These are phyloP conservation scores for Sandelia bainsii DNA, from an alignment of 2,797 vertebrate genomes.

Conservation along the genomic window DNA sequence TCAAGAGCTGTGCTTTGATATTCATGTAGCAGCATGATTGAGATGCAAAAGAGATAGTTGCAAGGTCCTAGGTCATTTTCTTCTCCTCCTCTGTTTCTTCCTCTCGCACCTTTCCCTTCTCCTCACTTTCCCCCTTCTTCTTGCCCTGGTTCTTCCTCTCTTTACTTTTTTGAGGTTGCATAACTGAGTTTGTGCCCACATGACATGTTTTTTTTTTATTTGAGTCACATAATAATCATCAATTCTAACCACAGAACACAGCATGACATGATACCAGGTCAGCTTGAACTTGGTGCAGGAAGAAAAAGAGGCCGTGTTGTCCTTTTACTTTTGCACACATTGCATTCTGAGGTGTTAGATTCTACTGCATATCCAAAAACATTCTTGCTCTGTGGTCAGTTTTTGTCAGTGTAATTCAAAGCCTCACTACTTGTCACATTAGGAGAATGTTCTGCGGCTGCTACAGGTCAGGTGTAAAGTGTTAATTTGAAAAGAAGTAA, in stretches of 20 bases:
- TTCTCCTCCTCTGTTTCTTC: slow-evolving; percentile 49
- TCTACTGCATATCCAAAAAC: background rate
- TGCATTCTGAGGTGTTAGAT: background rate
- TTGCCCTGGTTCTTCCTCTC: slow-evolving; percentile 11
- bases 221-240: slow-evolving; percentile 24
- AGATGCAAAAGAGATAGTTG: slow-evolving; percentile 68
- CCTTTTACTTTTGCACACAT: slow-evolving; percentile 5
- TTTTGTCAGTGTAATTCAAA: slow-evolving; percentile 16
- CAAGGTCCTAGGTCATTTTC: slow-evolving; percentile 65
- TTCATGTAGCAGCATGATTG: slow-evolving; percentile 73
- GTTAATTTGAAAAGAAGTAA: slow-evolving; percentile 19
- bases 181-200: slow-evolving; percentile 15
- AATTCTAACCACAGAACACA: slow-evolving; percentile 20
- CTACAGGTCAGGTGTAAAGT: slow-evolving; percentile 27
- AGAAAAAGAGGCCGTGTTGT: background rate
- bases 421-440: slow-evolving; percentile 21
- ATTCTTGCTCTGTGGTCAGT: slow-evolving; percentile 9
- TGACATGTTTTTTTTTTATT: slow-evolving; percentile 2
- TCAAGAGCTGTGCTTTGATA: slow-evolving; percentile 81
- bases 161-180: slow-evolving; percentile 17
- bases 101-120: slow-evolving; percentile 20
- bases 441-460: slow-evolving; percentile 9
- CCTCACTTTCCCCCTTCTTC: background rate
- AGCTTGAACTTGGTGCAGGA: slow-evolving; percentile 1
- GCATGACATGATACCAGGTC: slow-evolving; percentile 13